phyloP scores from a whole-genome alignment of 1,140 invertebrate species.

The Cotesia chilonis region DNA sequence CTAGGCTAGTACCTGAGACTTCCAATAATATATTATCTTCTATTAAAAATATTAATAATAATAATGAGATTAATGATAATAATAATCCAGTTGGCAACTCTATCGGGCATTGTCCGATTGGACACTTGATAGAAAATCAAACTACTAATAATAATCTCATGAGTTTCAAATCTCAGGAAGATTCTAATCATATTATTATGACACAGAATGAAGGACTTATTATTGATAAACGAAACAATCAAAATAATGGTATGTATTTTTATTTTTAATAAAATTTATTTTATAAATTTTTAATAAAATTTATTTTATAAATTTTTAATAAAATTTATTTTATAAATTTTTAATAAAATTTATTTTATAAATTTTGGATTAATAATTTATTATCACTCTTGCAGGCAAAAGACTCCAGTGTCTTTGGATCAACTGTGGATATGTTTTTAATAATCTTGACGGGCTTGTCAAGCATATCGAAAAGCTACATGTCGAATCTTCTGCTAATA shows the following conservation, averaged over 20 bases:
- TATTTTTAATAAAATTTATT: no score
- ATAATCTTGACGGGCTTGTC: constrained; percentile 82
- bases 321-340: background rate
- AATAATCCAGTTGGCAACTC: constrained; percentile 45
- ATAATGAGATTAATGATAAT: no score
- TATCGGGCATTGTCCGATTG: constrained; percentile 52
- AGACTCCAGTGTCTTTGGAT: constrained; percentile 81
- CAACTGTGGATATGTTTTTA: constrained; percentile 81
- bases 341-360: no score
- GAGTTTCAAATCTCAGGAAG: background rate
- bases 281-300: background rate
- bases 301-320: no score
- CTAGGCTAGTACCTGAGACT: constrained; percentile 43
- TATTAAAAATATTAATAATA: constrained; percentile 42
- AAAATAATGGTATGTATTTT: constrained; percentile 11
- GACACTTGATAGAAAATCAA: constrained; percentile 54
- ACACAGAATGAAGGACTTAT: constrained; percentile 55
- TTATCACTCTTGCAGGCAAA: constrained; percentile 24
- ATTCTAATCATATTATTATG: constrained; percentile 56
- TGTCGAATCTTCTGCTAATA: constrained; percentile 73
- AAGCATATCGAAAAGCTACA: constrained; percentile 91
- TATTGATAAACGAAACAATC: constrained; percentile 42
- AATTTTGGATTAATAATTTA: no score
- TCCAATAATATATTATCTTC: constrained; percentile 38
- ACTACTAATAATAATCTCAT: constrained; percentile 35